phyloP scores from a whole-genome alignment of 2,797 vertebrate species.

The Rhabdophis nuchalis region DNA sequence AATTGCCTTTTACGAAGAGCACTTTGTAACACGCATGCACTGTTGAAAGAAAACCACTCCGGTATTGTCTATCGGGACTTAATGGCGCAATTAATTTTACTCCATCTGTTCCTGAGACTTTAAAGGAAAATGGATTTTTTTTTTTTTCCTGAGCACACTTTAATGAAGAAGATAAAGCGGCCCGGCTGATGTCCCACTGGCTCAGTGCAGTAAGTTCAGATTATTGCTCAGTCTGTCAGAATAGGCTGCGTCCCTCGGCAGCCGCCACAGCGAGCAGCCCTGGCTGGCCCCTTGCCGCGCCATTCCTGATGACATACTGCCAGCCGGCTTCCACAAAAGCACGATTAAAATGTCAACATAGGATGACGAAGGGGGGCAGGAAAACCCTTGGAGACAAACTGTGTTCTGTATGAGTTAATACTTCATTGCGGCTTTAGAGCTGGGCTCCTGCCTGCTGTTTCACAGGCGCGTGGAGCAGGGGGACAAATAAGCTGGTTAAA shows the following conservation, averaged over 20 bases:
- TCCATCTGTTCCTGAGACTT: slow-evolving; percentile 96
- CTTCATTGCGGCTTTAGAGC: slow-evolving; percentile 73
- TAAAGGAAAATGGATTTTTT: slow-evolving; percentile 93
- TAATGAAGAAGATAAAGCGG: slow-evolving; percentile 98
- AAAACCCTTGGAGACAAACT: slow-evolving; percentile 80
- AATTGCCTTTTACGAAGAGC: slow-evolving; percentile 92
- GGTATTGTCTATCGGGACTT: slow-evolving; percentile 89
- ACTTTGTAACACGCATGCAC: slow-evolving; percentile 87
- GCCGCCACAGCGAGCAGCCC: slow-evolving; percentile 74
- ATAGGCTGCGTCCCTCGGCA: slow-evolving; percentile 78
- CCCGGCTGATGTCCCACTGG: slow-evolving; percentile 84
- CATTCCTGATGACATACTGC: slow-evolving; percentile 82
- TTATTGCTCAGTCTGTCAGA: slow-evolving; percentile 87
- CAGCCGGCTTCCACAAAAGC: slow-evolving; percentile 83
- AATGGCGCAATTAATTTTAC: slow-evolving; percentile 97
- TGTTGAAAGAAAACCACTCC: slow-evolving; percentile 89
- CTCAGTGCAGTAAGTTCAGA: slow-evolving; percentile 87
- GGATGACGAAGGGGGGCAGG: slow-evolving; percentile 80
- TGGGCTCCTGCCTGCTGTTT: slow-evolving; percentile 60
- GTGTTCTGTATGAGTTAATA: slow-evolving; percentile 82
- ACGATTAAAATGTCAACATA: slow-evolving; percentile 86
- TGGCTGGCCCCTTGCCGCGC: slow-evolving; percentile 77
- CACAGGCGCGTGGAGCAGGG: slow-evolving; percentile 48
- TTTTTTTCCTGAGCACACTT: slow-evolving; percentile 87
- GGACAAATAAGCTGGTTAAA: slow-evolving; percentile 50